Base-by-base conservation (phyloP, 1,140 invertebrate genomes). In the Lepidurus apus region DNA sequence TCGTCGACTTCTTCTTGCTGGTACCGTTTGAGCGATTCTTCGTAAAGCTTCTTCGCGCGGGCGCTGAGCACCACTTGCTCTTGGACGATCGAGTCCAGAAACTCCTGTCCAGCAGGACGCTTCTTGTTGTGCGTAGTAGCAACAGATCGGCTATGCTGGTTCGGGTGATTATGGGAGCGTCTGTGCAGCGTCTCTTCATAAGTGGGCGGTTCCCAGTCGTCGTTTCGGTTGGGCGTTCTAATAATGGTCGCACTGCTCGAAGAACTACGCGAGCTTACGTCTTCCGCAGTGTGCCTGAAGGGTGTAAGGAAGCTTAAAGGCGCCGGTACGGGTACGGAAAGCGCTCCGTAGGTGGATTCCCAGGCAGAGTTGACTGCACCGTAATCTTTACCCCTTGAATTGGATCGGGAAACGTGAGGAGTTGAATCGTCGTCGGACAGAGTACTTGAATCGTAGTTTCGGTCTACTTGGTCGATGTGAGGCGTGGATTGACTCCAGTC, bases 341-440 rank as follows among this genome's bases (percentile, higher is more conserved):
- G 76, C 3, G 76, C 79, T 13, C 81, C 80, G 65, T 80, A 81
- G 1, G 79, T 74, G 42, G 80, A 81, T 74, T 81, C 81, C 81
- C 81, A 81, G 43, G 79, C 80, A 13, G 77, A 79, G 43, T 81
- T 77, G 47, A 79, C 78, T 47, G 80, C 80, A 21, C 76, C 75
- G 65, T 81, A 84, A 77, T 87, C 86, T 78, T 87, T 86, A 0
- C 86, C 86, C n/a, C 87, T 81, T 6, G 86, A 87, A 81, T 87
- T 88, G 42, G 86, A 87, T 21, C 87, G 81, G 9, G 87, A 87
- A 0, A 88, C 86, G 78, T 87, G 87, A 21, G 87, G 87, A 0
- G 87, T 88, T 73, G 86, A 87, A 81, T 88, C 87, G 77, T 88
- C 87, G 80, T 87, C 87, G 24, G 86, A 87, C 43, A 88, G 80